Conservation (phyloP, 2,888 invertebrate species). For the Scaptomyza parva region DNA sequence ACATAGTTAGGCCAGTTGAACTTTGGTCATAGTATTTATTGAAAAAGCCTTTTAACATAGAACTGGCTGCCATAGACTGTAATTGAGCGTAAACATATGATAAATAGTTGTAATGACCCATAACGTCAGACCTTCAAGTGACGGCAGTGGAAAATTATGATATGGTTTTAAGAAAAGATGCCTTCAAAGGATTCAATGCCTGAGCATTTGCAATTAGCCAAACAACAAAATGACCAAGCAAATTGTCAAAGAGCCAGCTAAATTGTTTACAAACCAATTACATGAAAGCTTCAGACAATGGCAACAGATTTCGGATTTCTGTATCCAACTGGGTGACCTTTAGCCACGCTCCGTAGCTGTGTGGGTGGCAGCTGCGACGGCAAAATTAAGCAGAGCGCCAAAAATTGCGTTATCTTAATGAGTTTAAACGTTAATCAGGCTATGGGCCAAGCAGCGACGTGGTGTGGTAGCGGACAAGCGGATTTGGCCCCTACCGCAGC, state of each 20-base stretch:
- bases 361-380: slow-evolving; percentile 62
- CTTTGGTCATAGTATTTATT: slow-evolving; percentile 22
- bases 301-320: slow-evolving; percentile 69
- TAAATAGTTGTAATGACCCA: slow-evolving; percentile 46
- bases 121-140: slow-evolving; percentile 27
- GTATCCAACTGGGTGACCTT: slow-evolving; percentile 70
- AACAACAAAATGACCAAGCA: slow-evolving; percentile 53
- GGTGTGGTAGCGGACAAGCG: slow-evolving; percentile 14
- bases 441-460: slow-evolving; percentile 27
- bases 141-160: slow-evolving; percentile 17
- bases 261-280: slow-evolving; percentile 81
- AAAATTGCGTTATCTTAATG: slow-evolving; percentile 83
- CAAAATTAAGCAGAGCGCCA: slow-evolving; percentile 74
- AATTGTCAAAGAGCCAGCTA: slow-evolving; percentile 72
- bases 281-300: slow-evolving; percentile 62
- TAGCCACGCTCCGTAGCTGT: slow-evolving; percentile 39
- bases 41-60: slow-evolving; percentile 20
- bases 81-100: slow-evolving; percentile 63
- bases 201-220: slow-evolving; percentile 66
- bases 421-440: slow-evolving; percentile 81
- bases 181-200: slow-evolving; percentile 23
- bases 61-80: slow-evolving; percentile 9
- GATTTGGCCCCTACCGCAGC: slow-evolving; percentile 53
- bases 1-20: slow-evolving; percentile 32
- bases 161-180: slow-evolving; percentile 57